Base-by-base conservation (phyloP, 2,888 invertebrate genomes). In the Trichopoda pennipes region DNA sequence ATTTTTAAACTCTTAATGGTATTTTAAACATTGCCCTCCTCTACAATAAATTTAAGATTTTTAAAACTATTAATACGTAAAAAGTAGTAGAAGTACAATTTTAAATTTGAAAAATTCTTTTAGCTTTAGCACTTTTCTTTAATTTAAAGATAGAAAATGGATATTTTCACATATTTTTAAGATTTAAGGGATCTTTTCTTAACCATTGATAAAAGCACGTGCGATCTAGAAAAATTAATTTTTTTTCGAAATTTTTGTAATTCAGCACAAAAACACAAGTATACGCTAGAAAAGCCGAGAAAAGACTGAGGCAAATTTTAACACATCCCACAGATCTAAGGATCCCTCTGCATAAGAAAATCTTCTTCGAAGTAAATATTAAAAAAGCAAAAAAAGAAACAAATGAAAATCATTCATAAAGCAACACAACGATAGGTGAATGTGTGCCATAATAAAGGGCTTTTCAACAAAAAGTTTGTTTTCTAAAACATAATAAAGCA, bases 191-290 rank as follows among this genome's bases (percentile, higher is more conserved):
- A 60, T 60, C 0, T 14, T 17, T 47, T 32, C 35, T n/a, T 35
- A 61, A 35, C 16, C 44, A 16, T 63, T 35, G 9, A 47, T 2
- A n/a, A 3, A 8, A 28, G 28, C 23, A n/a, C 23, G 10, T 53
- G 23, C 21, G 19, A n/a, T 53, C 0, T 49, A 49, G 4, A 23
- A 19, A 17, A 44, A 16, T 17, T 12, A 19, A 72, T 55, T 49
- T n/a, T 64, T 58, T 35, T 47, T 56, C 47, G 4, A 17, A 12
- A 64, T 63, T n/a, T 42, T 17, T 28, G 23, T 12, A 23, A 19
- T 72, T 68, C 74, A 84, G 81, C 84, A 77, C 32, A 47, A 55
- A 70, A 79, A 56, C 60, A 78, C 81, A 77, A 84, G 82, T 72
- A 64, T 56, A 78, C 83, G 81, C 56, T 51, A 60, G 70, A 77